Evolutionary conservation across 2,888 invertebrate genomes (phyloP).

Genomic region (Lasiommata megera): DNA sequence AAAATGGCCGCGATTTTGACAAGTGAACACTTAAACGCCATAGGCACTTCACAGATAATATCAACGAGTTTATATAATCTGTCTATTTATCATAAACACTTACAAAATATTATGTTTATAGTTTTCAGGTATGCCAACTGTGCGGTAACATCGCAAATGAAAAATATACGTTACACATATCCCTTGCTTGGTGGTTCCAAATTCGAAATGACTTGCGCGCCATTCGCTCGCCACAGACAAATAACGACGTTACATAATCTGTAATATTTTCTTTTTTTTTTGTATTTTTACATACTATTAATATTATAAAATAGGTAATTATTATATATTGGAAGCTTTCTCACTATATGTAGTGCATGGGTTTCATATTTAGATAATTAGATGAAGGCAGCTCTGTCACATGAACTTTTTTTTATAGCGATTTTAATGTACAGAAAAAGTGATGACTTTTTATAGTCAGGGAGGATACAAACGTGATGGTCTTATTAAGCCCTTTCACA

Average conservation of each 20-base stretch:
- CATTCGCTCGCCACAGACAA: no score
- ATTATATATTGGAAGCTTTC: slow-evolving; percentile 2
- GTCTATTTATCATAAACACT: not conserved
- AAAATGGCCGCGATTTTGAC: slow-evolving; percentile 6
- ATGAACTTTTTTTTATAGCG: no score
- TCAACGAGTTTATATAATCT: not conserved
- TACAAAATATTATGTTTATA: no score
- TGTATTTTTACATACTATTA: not conserved
- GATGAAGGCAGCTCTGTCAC: not conserved
- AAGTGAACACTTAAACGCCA: slow-evolving; percentile 8
- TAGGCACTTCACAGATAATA: slow-evolving; percentile 15
- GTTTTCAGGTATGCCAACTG: no score
- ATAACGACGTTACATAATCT: not conserved
- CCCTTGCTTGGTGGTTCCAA: no score
- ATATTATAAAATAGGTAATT: not conserved
- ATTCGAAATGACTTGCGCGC: no score
- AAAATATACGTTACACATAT: no score
- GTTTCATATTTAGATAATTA: not conserved
- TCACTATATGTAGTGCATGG: slow-evolving; percentile 3
- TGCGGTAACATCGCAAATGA: no score
- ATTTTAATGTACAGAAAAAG: no score
- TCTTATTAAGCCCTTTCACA: no score
- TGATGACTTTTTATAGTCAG: no score
- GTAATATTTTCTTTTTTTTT: not conserved
- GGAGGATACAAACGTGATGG: no score